Evolutionary conservation across 1,140 invertebrate species (phyloP), one percentile per base, ranked within the genome.

Genomic region (Melanaphis sacchari): DNA sequence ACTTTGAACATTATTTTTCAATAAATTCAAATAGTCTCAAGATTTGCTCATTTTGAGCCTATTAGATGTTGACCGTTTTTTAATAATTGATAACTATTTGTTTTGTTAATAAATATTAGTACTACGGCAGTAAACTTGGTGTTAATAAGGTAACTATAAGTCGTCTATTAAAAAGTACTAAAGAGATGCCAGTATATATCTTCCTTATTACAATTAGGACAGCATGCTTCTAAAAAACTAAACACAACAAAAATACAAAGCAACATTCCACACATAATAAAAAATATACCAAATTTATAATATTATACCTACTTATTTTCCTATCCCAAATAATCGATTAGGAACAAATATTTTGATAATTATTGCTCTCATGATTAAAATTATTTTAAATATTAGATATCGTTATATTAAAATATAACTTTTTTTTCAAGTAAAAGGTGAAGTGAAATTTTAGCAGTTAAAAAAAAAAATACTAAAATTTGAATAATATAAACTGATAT

Each of bases 51-150:
- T 90, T 90, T 90, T 15, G 40, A 90, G 26, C 26, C 8, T 36
- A 90, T 40, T 76, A 91, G 49, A 76, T 11, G 40, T n/a, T 59
- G 15, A 36, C 40, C 40, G 18, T 15, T 76, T 59, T 91, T 91
- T 43, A 7, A 89, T 89, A 89, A 7, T 89, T 26, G 22, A 52
- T 11, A 89, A 66, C 26, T 91, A 76, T 91, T 91, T 91, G 54
- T 91, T 91, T 49, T 91, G 59, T 91, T 91, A 91, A 91, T 91
- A 59, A 40, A 91, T 76, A 31, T 91, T 43, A 90, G 49, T 59
- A 90, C 38, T 22, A 31, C 22, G 3, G 22, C 31, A 11, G 41
- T 87, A 26, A 87, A 18, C 41, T 87, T 38, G 18, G 46, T 87
- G 43, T n/a, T 87, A 43, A 18, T 49, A 52, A 54, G 11, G 54